Conservation (phyloP, 2,797 vertebrate species). For the Coluber constrictor region DNA sequence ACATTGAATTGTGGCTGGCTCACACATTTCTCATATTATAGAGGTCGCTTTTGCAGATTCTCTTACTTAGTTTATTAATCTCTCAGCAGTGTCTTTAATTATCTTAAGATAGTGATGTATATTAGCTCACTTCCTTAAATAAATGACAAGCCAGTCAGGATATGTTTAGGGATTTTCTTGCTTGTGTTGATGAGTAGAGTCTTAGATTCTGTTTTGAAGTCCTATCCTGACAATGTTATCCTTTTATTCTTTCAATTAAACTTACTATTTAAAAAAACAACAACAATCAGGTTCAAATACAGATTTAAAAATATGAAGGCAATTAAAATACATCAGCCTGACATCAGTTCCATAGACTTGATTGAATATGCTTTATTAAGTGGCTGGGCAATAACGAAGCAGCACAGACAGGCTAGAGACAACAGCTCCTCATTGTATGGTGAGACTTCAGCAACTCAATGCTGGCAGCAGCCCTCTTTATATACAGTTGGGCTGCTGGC, state of each 20-base stretch:
- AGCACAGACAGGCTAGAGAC: too few species aligned
- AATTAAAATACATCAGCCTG: background rate
- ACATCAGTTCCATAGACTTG: background rate
- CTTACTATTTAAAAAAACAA: background rate
- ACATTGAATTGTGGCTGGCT: background rate
- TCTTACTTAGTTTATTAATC: background rate
- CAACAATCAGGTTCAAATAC: background rate
- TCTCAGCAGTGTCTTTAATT: background rate
- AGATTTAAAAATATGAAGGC: background rate
- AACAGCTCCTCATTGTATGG: too few species aligned
- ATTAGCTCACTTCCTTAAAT: background rate
- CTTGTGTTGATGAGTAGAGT: background rate
- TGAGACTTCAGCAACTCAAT: too few species aligned
- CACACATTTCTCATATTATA: background rate
- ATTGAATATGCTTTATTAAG: background rate
- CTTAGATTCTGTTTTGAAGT: background rate
- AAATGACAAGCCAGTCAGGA: background rate
- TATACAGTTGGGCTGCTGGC: too few species aligned
- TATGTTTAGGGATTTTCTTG: background rate
- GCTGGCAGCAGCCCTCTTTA: too few species aligned
- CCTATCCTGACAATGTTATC: background rate
- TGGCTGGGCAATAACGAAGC: too few species aligned
- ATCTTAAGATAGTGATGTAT: background rate
- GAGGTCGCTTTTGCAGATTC: background rate
- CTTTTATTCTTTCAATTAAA: background rate